A percentile compares a stretch with the other conserved stretches of the same genome.
These are phyloP conservation scores for Sterrhoptilus dennistouni DNA, from an alignment of 2,113 vertebrate genomes.

Conservation along the genomic window DNA sequence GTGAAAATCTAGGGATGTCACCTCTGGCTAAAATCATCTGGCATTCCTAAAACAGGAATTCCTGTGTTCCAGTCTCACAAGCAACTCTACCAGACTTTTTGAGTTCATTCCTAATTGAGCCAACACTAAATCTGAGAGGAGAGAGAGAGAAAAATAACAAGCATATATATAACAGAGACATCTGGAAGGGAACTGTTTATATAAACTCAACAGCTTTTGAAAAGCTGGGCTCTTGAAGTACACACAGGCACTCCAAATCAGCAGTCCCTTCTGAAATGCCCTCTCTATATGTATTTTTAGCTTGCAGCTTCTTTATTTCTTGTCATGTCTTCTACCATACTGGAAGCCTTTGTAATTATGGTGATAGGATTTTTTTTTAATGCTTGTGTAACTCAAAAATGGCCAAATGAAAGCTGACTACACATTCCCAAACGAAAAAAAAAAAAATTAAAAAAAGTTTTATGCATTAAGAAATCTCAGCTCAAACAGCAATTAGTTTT, in stretches of 20 bases:
- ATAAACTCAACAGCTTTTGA: conserved; percentile 14
- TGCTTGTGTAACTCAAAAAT: neutral
- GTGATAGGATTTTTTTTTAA: neutral
- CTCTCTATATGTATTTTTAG: neutral
- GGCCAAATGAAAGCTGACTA: neutral
- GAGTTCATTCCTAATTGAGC: neutral
- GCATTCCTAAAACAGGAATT: neutral
- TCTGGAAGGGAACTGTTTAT: neutral
- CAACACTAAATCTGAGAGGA: neutral
- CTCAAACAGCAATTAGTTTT: neutral
- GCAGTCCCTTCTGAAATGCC: neutral
- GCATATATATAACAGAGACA: neutral
- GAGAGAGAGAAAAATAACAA: neutral
- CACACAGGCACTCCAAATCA: neutral
- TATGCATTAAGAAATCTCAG: neutral
- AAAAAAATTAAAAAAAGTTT: neutral
- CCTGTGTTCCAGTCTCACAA: neutral
- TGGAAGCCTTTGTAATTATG: neutral
- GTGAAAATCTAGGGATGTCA: neutral
- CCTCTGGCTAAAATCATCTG: neutral
- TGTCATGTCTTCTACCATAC: neutral
- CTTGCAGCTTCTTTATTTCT: neutral
- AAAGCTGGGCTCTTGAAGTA: neutral
- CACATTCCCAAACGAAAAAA: neutral
- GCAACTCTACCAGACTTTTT: neutral